These are phyloP conservation scores for Rhamnusium bicolor DNA, from an alignment of 2,888 invertebrate species.

Conservation along the genomic window DNA sequence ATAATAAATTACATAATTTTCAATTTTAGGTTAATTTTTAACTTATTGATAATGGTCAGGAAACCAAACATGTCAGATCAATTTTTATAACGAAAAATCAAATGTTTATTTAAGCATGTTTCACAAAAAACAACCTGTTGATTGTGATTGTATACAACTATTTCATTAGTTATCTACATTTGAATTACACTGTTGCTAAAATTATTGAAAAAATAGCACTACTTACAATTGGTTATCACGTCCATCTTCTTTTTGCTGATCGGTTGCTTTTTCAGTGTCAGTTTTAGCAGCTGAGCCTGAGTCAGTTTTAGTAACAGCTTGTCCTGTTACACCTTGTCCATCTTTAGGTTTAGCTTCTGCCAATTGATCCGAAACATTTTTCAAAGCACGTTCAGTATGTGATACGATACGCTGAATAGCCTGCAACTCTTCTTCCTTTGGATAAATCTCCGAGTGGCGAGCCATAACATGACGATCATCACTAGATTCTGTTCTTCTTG, in stretches of 20 bases:
- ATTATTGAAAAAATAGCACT: too few species aligned
- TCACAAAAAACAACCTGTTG: too few species aligned
- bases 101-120: too few species aligned
- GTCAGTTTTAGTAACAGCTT: slow-evolving; percentile 26
- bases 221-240: slow-evolving; percentile 86
- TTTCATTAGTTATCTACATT: too few species aligned
- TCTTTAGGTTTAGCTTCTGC: slow-evolving; percentile 75
- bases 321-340: slow-evolving; percentile 42
- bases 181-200: too few species aligned
- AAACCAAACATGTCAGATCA: too few species aligned
- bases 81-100: too few species aligned
- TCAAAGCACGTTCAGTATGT: slow-evolving; percentile 94
- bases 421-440: slow-evolving; percentile 90
- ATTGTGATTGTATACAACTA: too few species aligned
- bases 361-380: slow-evolving; percentile 92
- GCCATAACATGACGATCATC: slow-evolving; percentile 97
- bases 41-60: too few species aligned
- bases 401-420: slow-evolving; percentile 94
- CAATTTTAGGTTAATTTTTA: too few species aligned
- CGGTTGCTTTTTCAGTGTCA: slow-evolving; percentile 73
- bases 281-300: slow-evolving; percentile 63
- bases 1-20: too few species aligned
- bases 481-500: slow-evolving; percentile 90
- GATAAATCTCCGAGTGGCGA: slow-evolving; percentile 95
- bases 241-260: slow-evolving; percentile 78